phyloP scores from a whole-genome alignment of 2,888 invertebrate genomes.

The Xestia c-nigrum region DNA sequence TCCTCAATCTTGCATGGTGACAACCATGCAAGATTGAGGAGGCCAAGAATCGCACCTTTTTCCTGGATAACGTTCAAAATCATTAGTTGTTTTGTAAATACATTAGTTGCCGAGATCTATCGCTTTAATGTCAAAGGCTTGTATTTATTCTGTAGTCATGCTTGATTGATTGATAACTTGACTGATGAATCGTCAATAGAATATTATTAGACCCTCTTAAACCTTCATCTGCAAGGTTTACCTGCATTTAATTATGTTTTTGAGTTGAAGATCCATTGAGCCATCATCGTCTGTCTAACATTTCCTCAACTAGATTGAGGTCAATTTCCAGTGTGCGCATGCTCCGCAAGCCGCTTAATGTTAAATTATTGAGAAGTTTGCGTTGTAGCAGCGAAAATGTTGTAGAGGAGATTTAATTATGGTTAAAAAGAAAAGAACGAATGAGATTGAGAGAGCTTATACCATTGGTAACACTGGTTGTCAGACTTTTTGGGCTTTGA shows the following conservation, averaged over 20 bases:
- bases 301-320: neutral
- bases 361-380: neutral
- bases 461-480: too few relatives aligned
- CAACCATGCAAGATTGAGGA: neutral
- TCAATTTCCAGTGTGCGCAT: neutral
- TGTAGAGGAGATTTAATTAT: neutral
- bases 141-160: neutral
- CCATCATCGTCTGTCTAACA: neutral
- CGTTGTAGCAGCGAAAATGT: neutral
- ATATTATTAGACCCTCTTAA: conserved; percentile 14
- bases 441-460: neutral
- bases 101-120: neutral
- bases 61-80: neutral
- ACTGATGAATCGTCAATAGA: conserved; percentile 20
- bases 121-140: conserved; percentile 2
- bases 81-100: neutral
- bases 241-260: neutral
- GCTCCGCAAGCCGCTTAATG: neutral
- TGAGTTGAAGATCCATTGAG: neutral
- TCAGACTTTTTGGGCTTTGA: too few relatives aligned
- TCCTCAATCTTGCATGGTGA: too few relatives aligned
- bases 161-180: conserved; percentile 34
- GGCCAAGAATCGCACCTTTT: neutral
- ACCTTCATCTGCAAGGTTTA: conserved; percentile 8
- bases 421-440: neutral